These are phyloP conservation scores for Drosophila borealis DNA, from an alignment of 2,888 invertebrate species.

Conservation along the genomic window DNA sequence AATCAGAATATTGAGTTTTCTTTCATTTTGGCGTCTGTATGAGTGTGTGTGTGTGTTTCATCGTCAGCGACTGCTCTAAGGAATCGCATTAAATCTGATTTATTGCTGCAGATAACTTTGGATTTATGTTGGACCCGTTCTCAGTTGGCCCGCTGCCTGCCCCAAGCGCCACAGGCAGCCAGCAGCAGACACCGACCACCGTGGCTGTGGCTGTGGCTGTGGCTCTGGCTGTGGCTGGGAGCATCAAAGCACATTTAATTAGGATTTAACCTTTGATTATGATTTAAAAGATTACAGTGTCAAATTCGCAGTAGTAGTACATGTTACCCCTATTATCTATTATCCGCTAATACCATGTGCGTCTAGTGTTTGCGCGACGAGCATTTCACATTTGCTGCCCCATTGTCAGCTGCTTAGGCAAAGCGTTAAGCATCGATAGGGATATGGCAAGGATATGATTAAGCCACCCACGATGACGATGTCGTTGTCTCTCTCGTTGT, in stretches of 20 bases:
- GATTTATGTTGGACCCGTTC: conserved; percentile 64
- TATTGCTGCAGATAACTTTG: conserved; percentile 74
- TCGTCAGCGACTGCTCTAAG: conserved; percentile 37
- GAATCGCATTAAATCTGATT: conserved; percentile 74
- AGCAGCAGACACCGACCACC: background rate
- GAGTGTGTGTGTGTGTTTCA: conserved; percentile 5
- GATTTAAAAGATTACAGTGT: conserved; percentile 70
- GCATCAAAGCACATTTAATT: conserved; percentile 66
- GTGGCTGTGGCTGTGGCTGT: background rate
- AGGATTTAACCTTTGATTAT: conserved; percentile 73
- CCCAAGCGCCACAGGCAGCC: conserved; percentile 5
- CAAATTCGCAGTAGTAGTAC: conserved; percentile 38
- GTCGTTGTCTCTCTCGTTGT: background rate
- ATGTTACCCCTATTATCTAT: conserved; percentile 5
- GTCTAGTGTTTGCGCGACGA: conserved; percentile 16
- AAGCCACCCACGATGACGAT: conserved; percentile 11
- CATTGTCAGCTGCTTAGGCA: conserved; percentile 41
- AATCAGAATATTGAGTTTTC: conserved; percentile 43
- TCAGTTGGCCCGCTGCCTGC: conserved; percentile 4
- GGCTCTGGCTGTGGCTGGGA: conserved; percentile 1
- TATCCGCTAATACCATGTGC: conserved; percentile 6
- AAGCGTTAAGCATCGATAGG: conserved; percentile 33
- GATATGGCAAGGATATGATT: conserved; percentile 19
- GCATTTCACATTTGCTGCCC: conserved; percentile 20
- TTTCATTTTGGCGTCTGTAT: conserved; percentile 3